Base-by-base conservation (phyloP, 2,797 vertebrate species). In the Melanotaenia nigrans region DNA sequence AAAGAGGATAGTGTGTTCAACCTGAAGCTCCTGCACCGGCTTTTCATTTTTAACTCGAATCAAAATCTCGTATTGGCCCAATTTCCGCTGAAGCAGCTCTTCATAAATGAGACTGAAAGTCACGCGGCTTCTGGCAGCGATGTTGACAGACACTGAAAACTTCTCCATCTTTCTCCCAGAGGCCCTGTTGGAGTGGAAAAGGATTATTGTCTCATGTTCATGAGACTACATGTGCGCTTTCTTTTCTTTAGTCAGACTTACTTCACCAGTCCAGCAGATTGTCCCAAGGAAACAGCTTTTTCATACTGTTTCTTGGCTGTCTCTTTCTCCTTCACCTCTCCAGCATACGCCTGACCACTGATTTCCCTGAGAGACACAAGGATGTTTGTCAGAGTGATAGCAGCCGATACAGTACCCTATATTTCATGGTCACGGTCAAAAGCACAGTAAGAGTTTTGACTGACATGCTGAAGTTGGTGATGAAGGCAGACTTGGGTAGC, bases 401-500 rank as follows among this genome's bases (percentile, higher is more conserved):
- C 25, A 25, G 25, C 25, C 1, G 25, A 25, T 2, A 25, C 0
- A 58, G 3, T 20, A 24, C 61, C 24, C 55, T 9, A 7, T 0
- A 5, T 2, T 49, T 5, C 3, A 8, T 11, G 33, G 0, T 32
- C 8, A 33, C 28, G 8, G 25, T 57, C 20, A 49, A 4, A 64
- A 33, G 4, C 16, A 2, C 5, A n/a, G 35, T 8, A 10, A 10
- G 24, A 95, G 85, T 32, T 92, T 88, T 40, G 4, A 94, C 96
- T 75, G 66, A 99, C 96, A 98, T 96, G 95, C 92, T 96, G 82
- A 98, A 98, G 91, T 96, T 96, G 81, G 94, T 95, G 90, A 99
- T 98, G 91, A 98, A 98, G 83, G 96, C 96, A 0, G 95, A 95
- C 90, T 97, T 98, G 53, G 97, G 97, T 59, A 98, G 93, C 0